phyloP scores from a whole-genome alignment of 30 jellyfish, hydroid and myxozoan species.

The Aurelia aurita complex sp. Pacific region DNA sequence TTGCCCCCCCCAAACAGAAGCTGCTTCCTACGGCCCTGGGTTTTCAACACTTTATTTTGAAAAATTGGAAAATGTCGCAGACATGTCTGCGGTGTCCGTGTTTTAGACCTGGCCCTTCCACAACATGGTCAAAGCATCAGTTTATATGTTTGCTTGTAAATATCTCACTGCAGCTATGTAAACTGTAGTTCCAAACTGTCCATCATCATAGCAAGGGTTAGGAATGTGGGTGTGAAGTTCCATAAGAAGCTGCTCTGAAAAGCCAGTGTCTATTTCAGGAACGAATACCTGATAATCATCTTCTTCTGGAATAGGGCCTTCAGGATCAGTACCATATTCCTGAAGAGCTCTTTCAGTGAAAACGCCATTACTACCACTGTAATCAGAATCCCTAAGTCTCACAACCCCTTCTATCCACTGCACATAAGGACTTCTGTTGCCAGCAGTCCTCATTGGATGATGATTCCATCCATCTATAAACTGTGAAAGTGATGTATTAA shows the following conservation, averaged over 20 bases:
- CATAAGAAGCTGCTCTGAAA: neutral
- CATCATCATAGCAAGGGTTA: constrained; percentile 6
- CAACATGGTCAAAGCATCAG: no score
- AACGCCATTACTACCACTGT: neutral
- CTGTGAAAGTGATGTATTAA: constrained; percentile 2
- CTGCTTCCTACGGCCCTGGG: no score
- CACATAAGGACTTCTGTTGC: constrained; percentile 16
- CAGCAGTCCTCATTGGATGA: constrained; percentile 14
- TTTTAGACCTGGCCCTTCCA: no score
- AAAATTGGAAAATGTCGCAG: no score
- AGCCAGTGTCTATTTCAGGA: constrained; percentile 3
- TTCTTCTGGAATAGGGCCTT: constrained; percentile 4
- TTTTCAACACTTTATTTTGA: no score
- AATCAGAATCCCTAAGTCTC: neutral
- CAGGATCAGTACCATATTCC: neutral
- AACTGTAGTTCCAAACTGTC: constrained; percentile 4
- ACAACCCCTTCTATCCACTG: constrained; percentile 11
- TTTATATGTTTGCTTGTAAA: no score
- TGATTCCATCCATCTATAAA: constrained; percentile 8
- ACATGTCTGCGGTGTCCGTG: no score
- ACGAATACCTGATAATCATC: constrained; percentile 28
- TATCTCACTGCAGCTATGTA: neutral
- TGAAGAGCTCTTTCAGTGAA: neutral
- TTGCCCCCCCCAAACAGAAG: no score
- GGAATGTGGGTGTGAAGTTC: constrained; percentile 1